Evolutionary conservation across 1,140 invertebrate genomes (phyloP).

Genomic region (Yoshiicerus persimilis): DNA sequence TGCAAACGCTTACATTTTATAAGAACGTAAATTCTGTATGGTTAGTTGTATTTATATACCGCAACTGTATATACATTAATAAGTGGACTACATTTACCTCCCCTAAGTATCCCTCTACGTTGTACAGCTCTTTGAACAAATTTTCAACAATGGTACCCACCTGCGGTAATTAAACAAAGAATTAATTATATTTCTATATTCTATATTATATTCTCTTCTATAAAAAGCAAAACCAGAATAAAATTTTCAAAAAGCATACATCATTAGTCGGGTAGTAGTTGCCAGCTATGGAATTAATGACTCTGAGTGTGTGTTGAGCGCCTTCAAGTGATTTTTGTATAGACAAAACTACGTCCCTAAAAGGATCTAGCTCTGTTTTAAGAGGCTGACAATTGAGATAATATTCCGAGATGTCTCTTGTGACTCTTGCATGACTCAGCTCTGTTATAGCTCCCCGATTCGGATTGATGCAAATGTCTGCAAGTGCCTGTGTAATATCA

Average conservation of each 20-base stretch:
- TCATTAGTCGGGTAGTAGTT: conserved; percentile 26
- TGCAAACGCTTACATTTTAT: too few species aligned
- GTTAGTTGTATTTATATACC: too few species aligned
- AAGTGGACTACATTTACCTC: conserved; percentile 23
- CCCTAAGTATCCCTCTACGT: conserved; percentile 33
- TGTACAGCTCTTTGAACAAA: conserved; percentile 44
- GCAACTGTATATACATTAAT: too few species aligned
- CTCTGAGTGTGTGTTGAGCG: conserved; percentile 42
- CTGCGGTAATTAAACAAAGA: background rate
- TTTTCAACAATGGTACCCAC: conserved; percentile 37
- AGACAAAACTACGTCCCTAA: conserved; percentile 25
- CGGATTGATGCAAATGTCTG: conserved; percentile 44
- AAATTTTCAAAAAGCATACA: background rate
- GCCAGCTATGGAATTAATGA: conserved; percentile 42
- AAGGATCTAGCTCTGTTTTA: conserved; percentile 26
- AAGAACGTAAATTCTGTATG: too few species aligned
- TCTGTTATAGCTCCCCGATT: conserved; percentile 40
- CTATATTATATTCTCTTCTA: background rate
- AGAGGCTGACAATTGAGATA: conserved; percentile 44
- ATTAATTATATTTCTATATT: background rate
- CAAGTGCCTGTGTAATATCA: conserved; percentile 29
- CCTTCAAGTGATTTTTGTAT: conserved; percentile 27
- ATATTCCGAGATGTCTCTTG: conserved; percentile 40
- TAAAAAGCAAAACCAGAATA: background rate
- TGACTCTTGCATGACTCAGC: conserved; percentile 31